Conservation (phyloP, 2,797 vertebrate genomes). For the Labroides dimidiatus region DNA sequence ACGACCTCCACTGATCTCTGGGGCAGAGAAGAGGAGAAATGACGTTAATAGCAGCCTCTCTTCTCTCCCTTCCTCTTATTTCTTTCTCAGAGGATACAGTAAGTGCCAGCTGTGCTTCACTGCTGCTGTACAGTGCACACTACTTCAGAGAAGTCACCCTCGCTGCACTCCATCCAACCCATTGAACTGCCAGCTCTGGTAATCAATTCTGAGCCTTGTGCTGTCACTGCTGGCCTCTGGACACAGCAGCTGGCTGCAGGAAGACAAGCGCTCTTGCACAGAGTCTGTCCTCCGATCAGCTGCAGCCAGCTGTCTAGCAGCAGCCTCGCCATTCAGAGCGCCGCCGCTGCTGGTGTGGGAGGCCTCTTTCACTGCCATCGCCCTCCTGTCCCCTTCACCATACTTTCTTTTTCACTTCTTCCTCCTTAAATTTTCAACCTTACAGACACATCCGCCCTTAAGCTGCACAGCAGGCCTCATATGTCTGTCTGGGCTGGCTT, state of each 20-base stretch:
- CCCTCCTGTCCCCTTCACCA: slow-evolving; percentile 76
- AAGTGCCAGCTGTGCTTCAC: slow-evolving; percentile 69
- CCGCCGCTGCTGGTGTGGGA: slow-evolving; percentile 14
- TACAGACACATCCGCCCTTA: slow-evolving; percentile 76
- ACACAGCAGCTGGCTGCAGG: slow-evolving; percentile 92
- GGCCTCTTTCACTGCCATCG: slow-evolving; percentile 16
- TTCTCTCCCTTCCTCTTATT: slow-evolving; percentile 24
- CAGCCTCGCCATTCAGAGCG: slow-evolving; percentile 66
- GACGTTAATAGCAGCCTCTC: slow-evolving; percentile 45
- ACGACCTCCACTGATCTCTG: neutral
- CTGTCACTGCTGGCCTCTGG: slow-evolving; percentile 86
- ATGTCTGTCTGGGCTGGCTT: slow-evolving; percentile 59
- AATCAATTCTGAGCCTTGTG: slow-evolving; percentile 93
- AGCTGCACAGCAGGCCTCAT: slow-evolving; percentile 67
- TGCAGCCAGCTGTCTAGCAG: slow-evolving; percentile 83
- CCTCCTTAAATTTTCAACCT: slow-evolving; percentile 80
- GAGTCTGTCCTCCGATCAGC: slow-evolving; percentile 87
- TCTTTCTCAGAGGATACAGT: slow-evolving; percentile 65
- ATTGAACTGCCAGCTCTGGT: slow-evolving; percentile 87
- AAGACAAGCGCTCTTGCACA: slow-evolving; percentile 87
- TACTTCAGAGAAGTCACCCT: slow-evolving; percentile 75
- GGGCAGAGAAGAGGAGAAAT: slow-evolving; percentile 29
- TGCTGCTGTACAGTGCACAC: slow-evolving; percentile 62
- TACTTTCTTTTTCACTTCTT: slow-evolving; percentile 79
- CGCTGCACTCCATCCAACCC: slow-evolving; percentile 86